These are phyloP conservation scores for Drosophila obscura DNA, from an alignment of 1,140 invertebrate genomes.

Conservation along the genomic window DNA sequence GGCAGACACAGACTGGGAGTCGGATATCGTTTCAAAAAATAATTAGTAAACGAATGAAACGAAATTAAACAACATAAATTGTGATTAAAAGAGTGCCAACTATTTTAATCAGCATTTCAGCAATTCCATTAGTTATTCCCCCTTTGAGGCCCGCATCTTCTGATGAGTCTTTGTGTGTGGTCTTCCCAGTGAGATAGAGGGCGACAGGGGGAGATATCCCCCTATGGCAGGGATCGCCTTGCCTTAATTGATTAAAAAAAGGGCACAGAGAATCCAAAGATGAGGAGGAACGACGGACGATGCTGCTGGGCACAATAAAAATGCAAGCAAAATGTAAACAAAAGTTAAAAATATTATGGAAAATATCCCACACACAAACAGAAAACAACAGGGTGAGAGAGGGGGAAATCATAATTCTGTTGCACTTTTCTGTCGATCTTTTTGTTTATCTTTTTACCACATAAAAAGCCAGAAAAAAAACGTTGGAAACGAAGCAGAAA, in stretches of 20 bases:
- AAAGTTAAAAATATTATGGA: constrained; percentile 79
- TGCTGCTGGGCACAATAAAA: constrained; percentile 68
- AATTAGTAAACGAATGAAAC: constrained; percentile 57
- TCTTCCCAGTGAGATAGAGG: constrained; percentile 10
- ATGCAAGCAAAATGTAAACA: constrained; percentile 79
- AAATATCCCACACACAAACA: constrained; percentile 41
- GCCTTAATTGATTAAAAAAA: constrained; percentile 79
- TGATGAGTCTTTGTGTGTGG: constrained; percentile 52
- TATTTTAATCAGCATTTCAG: constrained; percentile 80
- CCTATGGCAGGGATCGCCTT: constrained; percentile 18
- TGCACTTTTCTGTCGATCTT: constrained; percentile 42
- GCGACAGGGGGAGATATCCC: constrained; percentile 5
- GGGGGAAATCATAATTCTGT: constrained; percentile 48
- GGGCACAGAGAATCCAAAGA: constrained; percentile 26
- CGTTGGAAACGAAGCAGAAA: constrained; percentile 61
- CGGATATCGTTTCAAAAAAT: constrained; percentile 55
- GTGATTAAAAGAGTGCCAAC: constrained; percentile 80
- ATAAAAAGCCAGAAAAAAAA: constrained; percentile 25
- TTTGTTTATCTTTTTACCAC: constrained; percentile 71
- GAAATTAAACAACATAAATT: constrained; percentile 60
- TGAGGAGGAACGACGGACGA: constrained; percentile 29
- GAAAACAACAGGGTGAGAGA: neutral
- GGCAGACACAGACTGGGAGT: constrained; percentile 4
- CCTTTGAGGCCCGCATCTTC: constrained; percentile 52
- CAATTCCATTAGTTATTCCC: constrained; percentile 67